phyloP scores from a whole-genome alignment of 1,140 invertebrate species.

The Zaprionus davidi region DNA sequence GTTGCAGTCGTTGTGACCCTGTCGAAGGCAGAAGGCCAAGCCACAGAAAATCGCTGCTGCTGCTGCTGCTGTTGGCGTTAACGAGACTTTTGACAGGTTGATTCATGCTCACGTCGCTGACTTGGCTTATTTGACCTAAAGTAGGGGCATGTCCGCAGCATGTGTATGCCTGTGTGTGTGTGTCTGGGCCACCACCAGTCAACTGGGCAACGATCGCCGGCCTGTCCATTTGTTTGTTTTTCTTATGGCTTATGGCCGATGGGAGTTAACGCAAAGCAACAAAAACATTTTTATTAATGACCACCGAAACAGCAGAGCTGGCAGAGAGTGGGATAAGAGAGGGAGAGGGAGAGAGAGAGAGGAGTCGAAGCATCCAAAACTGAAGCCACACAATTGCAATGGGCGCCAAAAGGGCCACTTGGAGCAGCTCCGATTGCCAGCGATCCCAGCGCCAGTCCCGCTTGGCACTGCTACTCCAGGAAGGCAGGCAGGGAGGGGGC shows the following conservation, averaged over 20 bases:
- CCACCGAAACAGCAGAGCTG: slow-evolving; percentile 33
- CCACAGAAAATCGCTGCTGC: slow-evolving; percentile 55
- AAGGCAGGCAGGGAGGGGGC: slow-evolving; percentile 6
- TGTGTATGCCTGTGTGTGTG: slow-evolving; percentile 3
- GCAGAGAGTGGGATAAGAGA: neutral
- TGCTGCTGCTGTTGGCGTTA: slow-evolving; percentile 76
- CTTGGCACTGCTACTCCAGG: slow-evolving; percentile 16
- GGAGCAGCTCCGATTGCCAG: slow-evolving; percentile 24
- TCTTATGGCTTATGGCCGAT: slow-evolving; percentile 60
- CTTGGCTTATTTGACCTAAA: slow-evolving; percentile 80
- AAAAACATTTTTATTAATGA: slow-evolving; percentile 82
- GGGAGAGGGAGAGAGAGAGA: neutral
- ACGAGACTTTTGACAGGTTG: slow-evolving; percentile 84
- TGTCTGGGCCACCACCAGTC: slow-evolving; percentile 50
- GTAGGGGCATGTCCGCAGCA: slow-evolving; percentile 58
- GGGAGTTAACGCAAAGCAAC: slow-evolving; percentile 68
- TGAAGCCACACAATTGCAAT: slow-evolving; percentile 74
- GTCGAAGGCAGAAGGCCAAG: slow-evolving; percentile 28
- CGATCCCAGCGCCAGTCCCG: neutral
- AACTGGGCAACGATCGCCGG: slow-evolving; percentile 55
- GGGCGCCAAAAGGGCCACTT: slow-evolving; percentile 81
- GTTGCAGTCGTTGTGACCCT: slow-evolving; percentile 56
- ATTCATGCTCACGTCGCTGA: slow-evolving; percentile 83
- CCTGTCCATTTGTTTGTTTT: slow-evolving; percentile 79
- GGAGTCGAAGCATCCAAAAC: slow-evolving; percentile 14